Evolutionary conservation across 2,888 invertebrate genomes (phyloP).

Genomic region (Philhelius pedissequus): DNA sequence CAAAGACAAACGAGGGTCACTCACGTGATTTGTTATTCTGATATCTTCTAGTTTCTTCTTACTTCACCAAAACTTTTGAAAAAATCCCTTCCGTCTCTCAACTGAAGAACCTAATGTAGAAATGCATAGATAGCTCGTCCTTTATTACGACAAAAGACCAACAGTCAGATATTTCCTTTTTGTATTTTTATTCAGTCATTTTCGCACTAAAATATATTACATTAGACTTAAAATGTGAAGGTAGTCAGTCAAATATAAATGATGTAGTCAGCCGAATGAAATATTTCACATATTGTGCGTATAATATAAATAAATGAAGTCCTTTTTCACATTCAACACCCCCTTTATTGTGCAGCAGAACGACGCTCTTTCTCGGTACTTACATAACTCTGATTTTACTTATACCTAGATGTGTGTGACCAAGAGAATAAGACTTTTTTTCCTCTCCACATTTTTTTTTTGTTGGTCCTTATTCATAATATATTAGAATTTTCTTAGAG

Average conservation of each 20-base stretch:
- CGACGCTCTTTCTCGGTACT: conserved; percentile 22
- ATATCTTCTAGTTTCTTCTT: background rate
- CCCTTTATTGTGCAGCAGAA: conserved; percentile 5
- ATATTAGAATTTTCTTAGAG: conserved; percentile 57
- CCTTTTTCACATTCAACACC: conserved; percentile 24
- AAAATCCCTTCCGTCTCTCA: background rate
- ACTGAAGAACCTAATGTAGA: background rate
- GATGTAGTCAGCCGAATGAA: conserved; percentile 23
- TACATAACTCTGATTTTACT: conserved; percentile 5
- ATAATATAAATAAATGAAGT: conserved; percentile 61
- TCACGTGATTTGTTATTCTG: background rate
- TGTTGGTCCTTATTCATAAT: background rate
- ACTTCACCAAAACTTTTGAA: background rate
- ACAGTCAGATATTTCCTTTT: background rate
- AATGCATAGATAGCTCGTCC: background rate
- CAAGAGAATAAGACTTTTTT: conserved; percentile 34
- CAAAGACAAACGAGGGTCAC: background rate
- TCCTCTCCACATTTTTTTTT: background rate
- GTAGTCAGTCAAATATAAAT: conserved; percentile 2
- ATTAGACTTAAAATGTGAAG: conserved; percentile 1
- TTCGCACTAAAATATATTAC: conserved; percentile 11
- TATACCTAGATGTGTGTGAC: conserved; percentile 29
- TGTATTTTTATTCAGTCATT: conserved; percentile 32
- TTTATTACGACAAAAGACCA: background rate
- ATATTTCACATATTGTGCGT: conserved; percentile 18